Percentiles rank a stretch among this genome's conserved stretches.
phyloP scores from a whole-genome alignment of 23 tunicate species.

The Ciona savignyi region DNA sequence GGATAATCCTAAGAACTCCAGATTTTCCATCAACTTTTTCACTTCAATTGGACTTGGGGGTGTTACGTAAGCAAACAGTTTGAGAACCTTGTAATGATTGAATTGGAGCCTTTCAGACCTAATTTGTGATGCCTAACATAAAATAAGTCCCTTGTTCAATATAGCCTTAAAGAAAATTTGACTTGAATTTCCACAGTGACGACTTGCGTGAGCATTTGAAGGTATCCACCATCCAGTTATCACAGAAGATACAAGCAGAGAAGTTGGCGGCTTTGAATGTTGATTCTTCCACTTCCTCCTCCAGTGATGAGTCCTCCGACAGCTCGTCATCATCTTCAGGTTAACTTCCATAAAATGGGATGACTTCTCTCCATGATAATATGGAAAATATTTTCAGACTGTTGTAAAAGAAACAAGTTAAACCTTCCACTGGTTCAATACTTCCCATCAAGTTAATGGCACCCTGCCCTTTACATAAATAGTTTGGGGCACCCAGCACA shows the following conservation, averaged over 20 bases:
- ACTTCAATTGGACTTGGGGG: slow-evolving; percentile 93
- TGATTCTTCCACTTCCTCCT: slow-evolving; percentile 30
- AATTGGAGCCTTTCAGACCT: no score
- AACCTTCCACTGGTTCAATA: no score
- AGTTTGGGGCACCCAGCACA: no score
- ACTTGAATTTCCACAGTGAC: slow-evolving; percentile 27
- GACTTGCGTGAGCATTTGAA: slow-evolving; percentile 80
- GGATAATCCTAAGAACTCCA: slow-evolving; percentile 79
- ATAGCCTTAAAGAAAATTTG: background rate
- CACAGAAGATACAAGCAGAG: slow-evolving; percentile 68
- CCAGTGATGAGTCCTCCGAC: background rate
- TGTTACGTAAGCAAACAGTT: slow-evolving; percentile 50
- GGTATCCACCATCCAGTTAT: slow-evolving; percentile 17
- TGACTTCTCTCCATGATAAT: no score
- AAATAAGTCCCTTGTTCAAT: background rate
- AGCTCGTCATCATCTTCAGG: background rate
- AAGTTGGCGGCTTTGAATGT: slow-evolving; percentile 48
- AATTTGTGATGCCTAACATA: background rate
- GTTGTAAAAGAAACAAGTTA: no score
- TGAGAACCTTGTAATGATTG: no score
- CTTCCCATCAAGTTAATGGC: no score
- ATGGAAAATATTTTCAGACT: no score
- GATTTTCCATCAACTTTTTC: slow-evolving; percentile 96
- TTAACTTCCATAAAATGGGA: no score
- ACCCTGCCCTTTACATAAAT: no score